Percentiles rank a stretch among this genome's conserved stretches.
phyloP scores from a whole-genome alignment of 2,113 vertebrate species.

The Penelope pileata region DNA sequence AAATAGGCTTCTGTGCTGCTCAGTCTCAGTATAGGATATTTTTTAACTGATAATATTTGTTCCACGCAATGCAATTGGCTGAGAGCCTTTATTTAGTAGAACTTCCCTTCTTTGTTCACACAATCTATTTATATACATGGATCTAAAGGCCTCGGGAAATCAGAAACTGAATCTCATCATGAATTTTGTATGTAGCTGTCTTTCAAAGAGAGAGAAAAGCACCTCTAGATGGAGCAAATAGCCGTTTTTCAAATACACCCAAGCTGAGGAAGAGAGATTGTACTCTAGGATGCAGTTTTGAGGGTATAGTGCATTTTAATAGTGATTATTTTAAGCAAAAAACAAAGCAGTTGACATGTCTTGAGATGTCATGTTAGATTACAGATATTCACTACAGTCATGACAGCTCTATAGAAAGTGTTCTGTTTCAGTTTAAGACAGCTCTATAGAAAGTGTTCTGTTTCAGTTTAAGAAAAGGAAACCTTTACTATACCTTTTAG shows the following conservation, averaged over 20 bases:
- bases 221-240: conserved; percentile 16
- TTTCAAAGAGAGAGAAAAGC: not conserved
- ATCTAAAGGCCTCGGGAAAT: conserved; percentile 2
- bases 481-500: not conserved
- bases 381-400: not conserved
- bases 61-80: conserved; percentile 10
- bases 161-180: not conserved
- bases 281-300: not conserved
- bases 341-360: not conserved
- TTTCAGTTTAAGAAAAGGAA: not conserved
- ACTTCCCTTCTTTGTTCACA: conserved; percentile 55
- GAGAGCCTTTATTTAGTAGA: conserved; percentile 26
- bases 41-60: conserved; percentile 17
- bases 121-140: conserved; percentile 18
- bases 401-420: not conserved
- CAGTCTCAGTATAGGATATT: not conserved
- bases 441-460: not conserved
- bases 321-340: not conserved
- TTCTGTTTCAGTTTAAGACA: not conserved
- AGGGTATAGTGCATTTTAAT: not conserved
- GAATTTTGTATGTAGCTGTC: not conserved
- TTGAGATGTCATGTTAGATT: not conserved
- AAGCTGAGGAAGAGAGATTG: not conserved
- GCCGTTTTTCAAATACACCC: not conserved
- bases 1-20: not conserved